These are phyloP conservation scores for Galerucella nymphaeae DNA, from an alignment of 2,888 invertebrate genomes.

Conservation along the genomic window DNA sequence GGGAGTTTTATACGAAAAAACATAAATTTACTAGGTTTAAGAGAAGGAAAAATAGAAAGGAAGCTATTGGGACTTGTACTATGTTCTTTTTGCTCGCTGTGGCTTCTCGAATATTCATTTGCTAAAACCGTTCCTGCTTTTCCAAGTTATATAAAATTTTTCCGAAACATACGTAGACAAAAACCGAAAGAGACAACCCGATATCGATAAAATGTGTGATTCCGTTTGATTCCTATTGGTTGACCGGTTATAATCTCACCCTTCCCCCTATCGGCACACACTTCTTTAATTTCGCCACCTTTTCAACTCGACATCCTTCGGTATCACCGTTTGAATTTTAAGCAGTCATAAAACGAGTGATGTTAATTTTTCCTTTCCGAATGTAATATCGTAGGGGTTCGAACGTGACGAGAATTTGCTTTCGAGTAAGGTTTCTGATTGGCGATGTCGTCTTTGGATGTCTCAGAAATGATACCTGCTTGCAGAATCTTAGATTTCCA, in stretches of 20 bases:
- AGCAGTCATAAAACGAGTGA: constrained; percentile 66
- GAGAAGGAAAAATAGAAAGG: no score
- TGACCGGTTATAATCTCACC: constrained; percentile 37
- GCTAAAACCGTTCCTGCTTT: no score
- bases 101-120: no score
- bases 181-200: constrained; percentile 14
- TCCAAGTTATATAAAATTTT: not conserved
- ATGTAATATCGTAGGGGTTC: constrained; percentile 62
- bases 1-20: not conserved
- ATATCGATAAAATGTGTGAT: constrained; percentile 34
- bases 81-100: no score
- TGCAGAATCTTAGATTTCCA: constrained; percentile 38
- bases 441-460: constrained; percentile 53
- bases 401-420: constrained; percentile 55
- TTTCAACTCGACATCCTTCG: constrained; percentile 47
- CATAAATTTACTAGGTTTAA: no score
- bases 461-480: constrained; percentile 51
- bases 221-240: constrained; percentile 33
- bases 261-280: constrained; percentile 21
- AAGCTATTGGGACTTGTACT: no score
- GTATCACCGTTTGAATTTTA: constrained; percentile 57
- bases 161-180: not conserved
- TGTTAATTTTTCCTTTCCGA: constrained; percentile 65
- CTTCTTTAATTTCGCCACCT: constrained; percentile 46
- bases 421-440: constrained; percentile 48